These are phyloP conservation scores for Spilarctia lutea DNA, from an alignment of 2,888 invertebrate genomes.

Conservation along the genomic window DNA sequence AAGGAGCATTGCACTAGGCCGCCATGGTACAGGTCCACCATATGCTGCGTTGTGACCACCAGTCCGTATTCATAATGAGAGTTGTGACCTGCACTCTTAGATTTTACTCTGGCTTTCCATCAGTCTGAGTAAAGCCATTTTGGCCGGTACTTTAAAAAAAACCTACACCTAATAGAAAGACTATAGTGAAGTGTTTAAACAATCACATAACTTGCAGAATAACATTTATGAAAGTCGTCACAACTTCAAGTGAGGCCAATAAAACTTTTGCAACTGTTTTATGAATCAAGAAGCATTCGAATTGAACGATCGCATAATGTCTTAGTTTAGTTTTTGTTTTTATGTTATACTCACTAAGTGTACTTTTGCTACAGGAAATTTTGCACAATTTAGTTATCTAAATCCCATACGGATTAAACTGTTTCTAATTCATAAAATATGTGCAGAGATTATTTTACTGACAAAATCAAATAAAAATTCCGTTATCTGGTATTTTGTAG, in stretches of 20 bases:
- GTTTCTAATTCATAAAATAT: not conserved
- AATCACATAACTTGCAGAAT: not conserved
- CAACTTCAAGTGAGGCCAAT: conserved; percentile 7
- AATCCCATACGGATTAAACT: not conserved
- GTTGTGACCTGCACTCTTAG: too few species aligned
- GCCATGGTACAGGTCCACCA: too few species aligned
- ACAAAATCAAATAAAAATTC: too few species aligned
- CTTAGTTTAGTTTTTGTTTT: not conserved
- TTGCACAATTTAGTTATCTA: not conserved
- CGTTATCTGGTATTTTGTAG: too few species aligned
- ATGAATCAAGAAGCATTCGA: conserved; percentile 6
- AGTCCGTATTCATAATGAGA: too few species aligned
- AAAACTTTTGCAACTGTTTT: conserved; percentile 2
- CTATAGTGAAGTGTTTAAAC: not conserved
- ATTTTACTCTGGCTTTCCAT: too few species aligned
- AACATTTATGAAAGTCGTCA: not conserved
- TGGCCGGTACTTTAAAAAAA: too few species aligned
- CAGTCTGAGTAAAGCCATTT: too few species aligned
- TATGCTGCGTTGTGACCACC: too few species aligned
- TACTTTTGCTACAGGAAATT: not conserved
- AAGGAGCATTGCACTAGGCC: too few species aligned
- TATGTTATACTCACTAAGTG: not conserved
- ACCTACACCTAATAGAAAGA: not conserved
- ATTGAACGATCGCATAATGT: conserved; percentile 3
- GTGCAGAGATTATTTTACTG: not conserved